Percentiles rank a stretch among this genome's conserved stretches.
phyloP scores from a whole-genome alignment of 2,888 invertebrate genomes.

The Coenonympha glycerion region DNA sequence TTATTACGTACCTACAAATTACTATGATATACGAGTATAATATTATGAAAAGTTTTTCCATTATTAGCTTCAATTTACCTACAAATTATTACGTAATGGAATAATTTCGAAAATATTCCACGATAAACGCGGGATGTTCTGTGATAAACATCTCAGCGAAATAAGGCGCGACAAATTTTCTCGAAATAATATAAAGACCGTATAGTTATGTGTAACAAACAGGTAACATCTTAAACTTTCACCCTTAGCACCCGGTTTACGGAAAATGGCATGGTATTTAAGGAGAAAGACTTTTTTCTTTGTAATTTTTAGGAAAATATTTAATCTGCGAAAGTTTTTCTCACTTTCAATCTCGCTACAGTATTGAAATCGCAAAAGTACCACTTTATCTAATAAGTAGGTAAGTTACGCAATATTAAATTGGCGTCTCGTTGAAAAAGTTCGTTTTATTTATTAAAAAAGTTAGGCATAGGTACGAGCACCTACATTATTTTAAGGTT shows the following conservation, averaged over 20 bases:
- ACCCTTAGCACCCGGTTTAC: constrained; percentile 18
- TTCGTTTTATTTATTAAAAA: not conserved
- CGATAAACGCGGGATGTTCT: not conserved
- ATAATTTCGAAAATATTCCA: not conserved
- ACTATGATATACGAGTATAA: not conserved
- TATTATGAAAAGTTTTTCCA: not conserved
- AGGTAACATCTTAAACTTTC: constrained; percentile 17
- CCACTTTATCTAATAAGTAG: not conserved
- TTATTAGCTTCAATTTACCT: not conserved
- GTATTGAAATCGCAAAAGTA: constrained; percentile 4
- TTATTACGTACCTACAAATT: not conserved
- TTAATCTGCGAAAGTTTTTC: constrained; percentile 8
- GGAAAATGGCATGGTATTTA: constrained; percentile 11
- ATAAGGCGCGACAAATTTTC: constrained; percentile 2
- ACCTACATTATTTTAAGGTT: too few relatives aligned
- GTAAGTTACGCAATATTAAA: not conserved
- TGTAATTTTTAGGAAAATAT: constrained; percentile 10
- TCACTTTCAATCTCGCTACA: constrained; percentile 5
- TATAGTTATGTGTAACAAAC: constrained; percentile 7
- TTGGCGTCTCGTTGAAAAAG: not conserved
- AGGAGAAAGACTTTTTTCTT: constrained; percentile 4
- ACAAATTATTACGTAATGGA: not conserved
- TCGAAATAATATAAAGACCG: constrained; percentile 1
- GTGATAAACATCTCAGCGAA: not conserved
- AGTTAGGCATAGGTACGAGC: too few relatives aligned